phyloP scores from a whole-genome alignment of 2,113 vertebrate genomes.

The Oncorhynchus masou region DNA sequence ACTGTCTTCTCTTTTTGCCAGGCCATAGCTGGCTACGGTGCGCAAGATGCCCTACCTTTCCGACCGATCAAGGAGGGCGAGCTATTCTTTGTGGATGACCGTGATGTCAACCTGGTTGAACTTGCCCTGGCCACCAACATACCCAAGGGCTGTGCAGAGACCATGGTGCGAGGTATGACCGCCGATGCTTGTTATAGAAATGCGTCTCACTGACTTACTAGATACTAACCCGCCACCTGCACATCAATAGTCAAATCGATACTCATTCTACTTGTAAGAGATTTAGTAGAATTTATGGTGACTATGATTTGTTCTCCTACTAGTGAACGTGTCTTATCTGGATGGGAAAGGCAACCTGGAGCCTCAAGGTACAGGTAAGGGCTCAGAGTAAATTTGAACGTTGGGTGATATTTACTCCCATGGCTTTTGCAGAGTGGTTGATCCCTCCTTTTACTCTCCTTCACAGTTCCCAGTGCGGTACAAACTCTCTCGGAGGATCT shows the following conservation, averaged over 20 bases:
- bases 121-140: conserved; percentile 87
- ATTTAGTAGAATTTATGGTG: not conserved
- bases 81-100: conserved; percentile 85
- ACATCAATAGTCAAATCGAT: not conserved
- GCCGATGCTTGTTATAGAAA: too few relatives aligned
- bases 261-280: not conserved
- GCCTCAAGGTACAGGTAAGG: conserved; percentile 83
- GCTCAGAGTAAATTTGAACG: not conserved
- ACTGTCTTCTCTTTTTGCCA: conserved; percentile 36
- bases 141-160: conserved; percentile 88
- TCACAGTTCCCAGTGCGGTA: conserved; percentile 83
- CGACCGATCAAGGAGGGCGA: conserved; percentile 83
- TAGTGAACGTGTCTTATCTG: conserved; percentile 88
- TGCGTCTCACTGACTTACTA: not conserved
- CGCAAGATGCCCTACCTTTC: conserved; percentile 81
- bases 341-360: conserved; percentile 90
- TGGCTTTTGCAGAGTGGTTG: not conserved
- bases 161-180: conserved; percentile 76
- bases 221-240: not conserved
- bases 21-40: conserved; percentile 84
- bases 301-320: conserved; percentile 15
- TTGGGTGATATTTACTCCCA: too few relatives aligned
- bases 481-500: conserved; percentile 87
- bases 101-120: conserved; percentile 88
- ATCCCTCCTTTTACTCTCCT: not conserved